A percentile compares a stretch with the other conserved stretches of the same genome.
Evolutionary conservation across 2,797 vertebrate genomes (phyloP).

Genomic region (Lagocephalus sceleratus): DNA sequence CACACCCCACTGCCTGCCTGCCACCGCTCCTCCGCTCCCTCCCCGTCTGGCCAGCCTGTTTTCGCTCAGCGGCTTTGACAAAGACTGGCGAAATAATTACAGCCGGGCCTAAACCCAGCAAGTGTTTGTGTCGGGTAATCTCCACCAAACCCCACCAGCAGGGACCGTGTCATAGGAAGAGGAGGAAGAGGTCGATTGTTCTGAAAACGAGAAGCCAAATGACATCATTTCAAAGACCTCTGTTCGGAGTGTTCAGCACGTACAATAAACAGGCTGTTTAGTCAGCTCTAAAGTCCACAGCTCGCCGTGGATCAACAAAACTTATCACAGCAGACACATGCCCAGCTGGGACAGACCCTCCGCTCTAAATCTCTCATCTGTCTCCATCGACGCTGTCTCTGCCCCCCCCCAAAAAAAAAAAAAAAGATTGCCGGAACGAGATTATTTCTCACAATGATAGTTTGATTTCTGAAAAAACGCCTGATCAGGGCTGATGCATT

Average conservation of each 20-base stretch:
- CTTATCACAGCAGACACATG: slow-evolving; percentile 35
- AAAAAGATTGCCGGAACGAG: slow-evolving; percentile 8
- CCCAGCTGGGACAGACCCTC: slow-evolving; percentile 13
- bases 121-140: slow-evolving; percentile 67
- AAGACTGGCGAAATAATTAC: slow-evolving; percentile 77
- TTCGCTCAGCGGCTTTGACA: slow-evolving; percentile 71
- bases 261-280: slow-evolving; percentile 26
- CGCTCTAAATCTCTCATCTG: slow-evolving; percentile 29
- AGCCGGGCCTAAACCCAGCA: slow-evolving; percentile 56
- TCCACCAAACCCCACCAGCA: slow-evolving; percentile 47
- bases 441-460: slow-evolving; percentile 13
- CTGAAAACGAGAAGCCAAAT: slow-evolving; percentile 67
- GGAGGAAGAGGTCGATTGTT: slow-evolving; percentile 80
- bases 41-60: slow-evolving; percentile 56
- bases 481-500: slow-evolving; percentile 15
- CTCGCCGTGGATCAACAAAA: slow-evolving; percentile 37
- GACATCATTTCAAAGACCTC: slow-evolving; percentile 75
- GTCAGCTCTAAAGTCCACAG: slow-evolving; percentile 23
- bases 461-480: slow-evolving; percentile 19
- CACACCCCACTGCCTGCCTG: too few species aligned
- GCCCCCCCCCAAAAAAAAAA: neutral
- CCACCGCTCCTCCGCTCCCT: slow-evolving; percentile 18
- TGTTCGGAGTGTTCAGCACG: slow-evolving; percentile 49
- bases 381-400: slow-evolving; percentile 19
- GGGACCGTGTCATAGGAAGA: slow-evolving; percentile 74